Percentiles rank a stretch among this genome's conserved stretches.
Evolutionary conservation across 2,888 invertebrate genomes (phyloP).

Genomic region (Clunio marinus): DNA sequence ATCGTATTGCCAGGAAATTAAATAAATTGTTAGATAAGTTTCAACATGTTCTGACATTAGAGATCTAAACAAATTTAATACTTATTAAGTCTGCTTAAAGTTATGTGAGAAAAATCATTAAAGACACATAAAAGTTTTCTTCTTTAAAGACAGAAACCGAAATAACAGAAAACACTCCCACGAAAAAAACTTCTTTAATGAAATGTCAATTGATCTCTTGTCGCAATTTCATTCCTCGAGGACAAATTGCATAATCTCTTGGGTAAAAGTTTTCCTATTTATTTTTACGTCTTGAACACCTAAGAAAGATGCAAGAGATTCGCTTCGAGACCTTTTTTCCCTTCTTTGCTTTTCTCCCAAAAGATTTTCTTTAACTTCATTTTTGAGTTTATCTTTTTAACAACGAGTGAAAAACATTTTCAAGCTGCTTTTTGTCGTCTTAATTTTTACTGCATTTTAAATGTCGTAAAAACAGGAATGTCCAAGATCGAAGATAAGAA

Average conservation of each 20-base stretch:
- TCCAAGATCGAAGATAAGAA: conserved; percentile 6
- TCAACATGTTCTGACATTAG: neutral
- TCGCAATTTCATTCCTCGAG: neutral
- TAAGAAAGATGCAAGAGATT: neutral
- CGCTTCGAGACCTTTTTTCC: neutral
- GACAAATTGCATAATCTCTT: conserved; percentile 23
- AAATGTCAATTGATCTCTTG: conserved; percentile 8
- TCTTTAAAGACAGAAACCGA: neutral
- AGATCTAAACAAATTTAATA: neutral
- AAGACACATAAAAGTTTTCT: neutral
- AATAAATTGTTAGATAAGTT: conserved; percentile 18
- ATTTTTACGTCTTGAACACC: neutral
- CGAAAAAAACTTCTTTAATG: conserved; percentile 1
- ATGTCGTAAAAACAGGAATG: neutral
- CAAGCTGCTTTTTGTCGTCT: neutral
- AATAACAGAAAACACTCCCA: conserved; percentile 1
- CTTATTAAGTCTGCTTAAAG: neutral
- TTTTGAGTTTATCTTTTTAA: neutral
- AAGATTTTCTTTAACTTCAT: conserved; percentile 2
- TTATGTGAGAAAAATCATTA: neutral
- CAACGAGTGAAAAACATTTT: neutral
- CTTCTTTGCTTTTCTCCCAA: neutral
- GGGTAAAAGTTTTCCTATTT: conserved; percentile 20
- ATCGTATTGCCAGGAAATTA: conserved; percentile 2
- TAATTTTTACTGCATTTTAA: neutral